Percentiles rank a stretch among this genome's conserved stretches.
Conservation (phyloP, 2,797 vertebrate species). For the Bradypus variegatus region DNA sequence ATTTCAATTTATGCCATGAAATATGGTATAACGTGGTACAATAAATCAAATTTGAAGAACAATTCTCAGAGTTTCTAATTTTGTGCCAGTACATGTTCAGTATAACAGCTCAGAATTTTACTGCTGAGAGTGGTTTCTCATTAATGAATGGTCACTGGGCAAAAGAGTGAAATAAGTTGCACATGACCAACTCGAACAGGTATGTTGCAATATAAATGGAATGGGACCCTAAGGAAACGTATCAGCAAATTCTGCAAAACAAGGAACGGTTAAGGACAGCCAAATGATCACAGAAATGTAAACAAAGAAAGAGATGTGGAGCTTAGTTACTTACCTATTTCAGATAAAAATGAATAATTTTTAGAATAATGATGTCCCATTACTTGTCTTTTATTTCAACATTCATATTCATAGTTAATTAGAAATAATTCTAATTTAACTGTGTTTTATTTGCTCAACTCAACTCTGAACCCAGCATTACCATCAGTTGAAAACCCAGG, state of each 20-base stretch:
- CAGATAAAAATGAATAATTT: neutral
- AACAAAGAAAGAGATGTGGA: neutral
- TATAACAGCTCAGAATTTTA: neutral
- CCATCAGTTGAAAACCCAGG: no score
- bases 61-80: no score
- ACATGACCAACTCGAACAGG: neutral
- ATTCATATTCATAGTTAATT: no score
- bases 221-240: neutral
- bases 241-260: neutral
- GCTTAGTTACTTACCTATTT: neutral
- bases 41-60: neutral
- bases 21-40: accelerated
- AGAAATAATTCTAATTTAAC: neutral
- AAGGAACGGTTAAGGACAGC: neutral
- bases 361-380: neutral
- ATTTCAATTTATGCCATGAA: neutral
- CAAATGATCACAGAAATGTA: neutral
- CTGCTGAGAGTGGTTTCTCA: neutral
- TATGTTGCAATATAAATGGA: neutral
- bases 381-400: neutral
- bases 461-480: neutral
- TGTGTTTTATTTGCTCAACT: neutral
- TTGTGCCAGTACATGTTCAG: neutral
- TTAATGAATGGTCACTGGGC: neutral
- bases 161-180: neutral